Evolutionary conservation across 2,888 invertebrate genomes (phyloP), one percentile per base, ranked within the genome.

Genomic region (Acrobasis repandana): DNA sequence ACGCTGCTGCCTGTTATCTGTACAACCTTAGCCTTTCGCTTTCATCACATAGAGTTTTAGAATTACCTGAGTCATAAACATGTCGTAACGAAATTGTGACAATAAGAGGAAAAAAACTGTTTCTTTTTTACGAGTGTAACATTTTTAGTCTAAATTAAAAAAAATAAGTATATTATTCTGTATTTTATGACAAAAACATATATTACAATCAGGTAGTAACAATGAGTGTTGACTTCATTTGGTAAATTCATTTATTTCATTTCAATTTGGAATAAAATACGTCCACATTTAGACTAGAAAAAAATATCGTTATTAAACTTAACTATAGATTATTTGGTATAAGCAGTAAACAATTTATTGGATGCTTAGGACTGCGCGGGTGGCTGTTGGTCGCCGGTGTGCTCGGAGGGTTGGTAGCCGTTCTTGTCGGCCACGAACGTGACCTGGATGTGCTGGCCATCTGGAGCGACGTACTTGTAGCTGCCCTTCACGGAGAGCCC

Each of bases 361-460:
- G 16, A 6, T 10, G 15, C 48, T 73, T 66, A 74, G 49, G 68
- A 66, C 65, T 72, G 58, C 34, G 70, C 60, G n/a, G 75, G 49
- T 34, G 52, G 71, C 56, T 77, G 72, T 18, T 69, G 71, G 18
- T 71, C 76, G 11, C 77, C 75, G 36, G 79, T 82, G 34, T 85
- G 82, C 65, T 91, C 90, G 1, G 79, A 80, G 38, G 93, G 93
- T 65, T 93, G 93, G 88, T 94, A 94, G 50, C 94, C 94, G 67
- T 94, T 93, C 79, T 94, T 94, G 75, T 94, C 94, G 46, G 94
- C 94, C 10, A 93, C 70, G 81, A 93, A 94, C 57, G 90, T 92
- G 62, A 94, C 93, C 1, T 94, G 93, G 69, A 95, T 94, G 11
- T 93, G 92, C 68, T 94, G 93, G 16, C 95, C 95, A 72, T 95